These are phyloP conservation scores for Monodelphis domestica DNA, from an alignment of 2,797 vertebrate genomes.

Conservation along the genomic window DNA sequence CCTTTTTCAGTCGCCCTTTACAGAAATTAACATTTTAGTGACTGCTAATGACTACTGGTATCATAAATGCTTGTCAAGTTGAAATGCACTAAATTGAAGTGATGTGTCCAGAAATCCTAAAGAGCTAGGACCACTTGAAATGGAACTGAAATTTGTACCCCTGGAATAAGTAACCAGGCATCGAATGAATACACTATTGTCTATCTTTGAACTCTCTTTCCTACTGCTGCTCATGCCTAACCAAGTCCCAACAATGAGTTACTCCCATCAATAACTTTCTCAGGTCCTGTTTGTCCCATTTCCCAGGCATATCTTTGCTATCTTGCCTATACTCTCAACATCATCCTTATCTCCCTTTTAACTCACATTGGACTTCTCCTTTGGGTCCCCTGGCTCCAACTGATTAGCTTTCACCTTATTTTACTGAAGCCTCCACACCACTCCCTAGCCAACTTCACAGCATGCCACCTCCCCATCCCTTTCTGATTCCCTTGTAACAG, in stretches of 20 bases:
- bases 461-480: background rate
- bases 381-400: too few relatives aligned
- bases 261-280: background rate
- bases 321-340: background rate
- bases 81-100: too few relatives aligned
- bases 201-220: background rate
- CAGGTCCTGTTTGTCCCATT: background rate
- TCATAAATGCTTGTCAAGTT: too few relatives aligned
- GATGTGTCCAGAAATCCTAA: too few relatives aligned
- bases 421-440: background rate
- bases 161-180: background rate
- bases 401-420: background rate
- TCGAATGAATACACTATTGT: background rate
- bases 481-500: too few relatives aligned
- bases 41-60: too few relatives aligned
- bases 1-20: too few relatives aligned
- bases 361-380: background rate
- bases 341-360: background rate
- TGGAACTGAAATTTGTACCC: background rate
- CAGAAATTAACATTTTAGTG: too few relatives aligned
- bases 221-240: background rate
- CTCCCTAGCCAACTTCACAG: background rate
- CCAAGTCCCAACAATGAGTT: background rate
- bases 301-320: background rate
- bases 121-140: too few relatives aligned